Percentiles rank a stretch among this genome's conserved stretches.
phyloP scores from a whole-genome alignment of 2,888 invertebrate species.

The Aleiodes leptofemur region DNA sequence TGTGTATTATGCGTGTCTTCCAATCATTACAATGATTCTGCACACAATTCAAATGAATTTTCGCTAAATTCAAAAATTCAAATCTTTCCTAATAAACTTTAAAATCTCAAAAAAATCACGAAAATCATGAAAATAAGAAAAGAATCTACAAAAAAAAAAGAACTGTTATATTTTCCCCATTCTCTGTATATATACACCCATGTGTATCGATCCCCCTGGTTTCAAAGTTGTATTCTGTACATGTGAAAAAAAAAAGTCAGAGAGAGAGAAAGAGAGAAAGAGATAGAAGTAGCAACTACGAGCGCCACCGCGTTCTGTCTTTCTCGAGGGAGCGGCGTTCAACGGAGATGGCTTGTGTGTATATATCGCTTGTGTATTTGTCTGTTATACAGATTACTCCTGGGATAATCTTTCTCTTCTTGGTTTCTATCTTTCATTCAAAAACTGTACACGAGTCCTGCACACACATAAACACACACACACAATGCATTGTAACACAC shows the following conservation, averaged over 20 bases:
- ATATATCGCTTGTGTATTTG: conserved; percentile 47
- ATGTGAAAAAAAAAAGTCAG: conserved; percentile 8
- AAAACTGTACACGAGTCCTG: neutral
- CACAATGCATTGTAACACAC: too few relatives aligned
- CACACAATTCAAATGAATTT: too few relatives aligned
- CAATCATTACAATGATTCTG: too few relatives aligned
- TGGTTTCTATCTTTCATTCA: conserved; percentile 3
- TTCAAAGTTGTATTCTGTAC: conserved; percentile 21
- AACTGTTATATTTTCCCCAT: conserved; percentile 38
- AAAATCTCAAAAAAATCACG: neutral
- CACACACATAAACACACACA: too few relatives aligned
- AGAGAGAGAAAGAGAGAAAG: neutral
- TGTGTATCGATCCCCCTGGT: conserved; percentile 69
- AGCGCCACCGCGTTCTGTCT: conserved; percentile 64
- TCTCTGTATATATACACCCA: conserved; percentile 48
- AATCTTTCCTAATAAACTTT: too few relatives aligned
- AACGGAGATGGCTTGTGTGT: conserved; percentile 24
- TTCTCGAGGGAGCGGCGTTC: conserved; percentile 57
- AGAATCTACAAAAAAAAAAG: conserved; percentile 13
- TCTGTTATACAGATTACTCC: conserved; percentile 47
- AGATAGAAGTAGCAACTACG: conserved; percentile 60
- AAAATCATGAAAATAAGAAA: neutral
- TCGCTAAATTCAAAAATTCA: too few relatives aligned
- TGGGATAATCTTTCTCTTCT: conserved; percentile 43
- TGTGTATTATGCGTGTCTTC: too few relatives aligned